Conservation (phyloP, 2,797 vertebrate genomes). For the Gambusia yucatana region DNA sequence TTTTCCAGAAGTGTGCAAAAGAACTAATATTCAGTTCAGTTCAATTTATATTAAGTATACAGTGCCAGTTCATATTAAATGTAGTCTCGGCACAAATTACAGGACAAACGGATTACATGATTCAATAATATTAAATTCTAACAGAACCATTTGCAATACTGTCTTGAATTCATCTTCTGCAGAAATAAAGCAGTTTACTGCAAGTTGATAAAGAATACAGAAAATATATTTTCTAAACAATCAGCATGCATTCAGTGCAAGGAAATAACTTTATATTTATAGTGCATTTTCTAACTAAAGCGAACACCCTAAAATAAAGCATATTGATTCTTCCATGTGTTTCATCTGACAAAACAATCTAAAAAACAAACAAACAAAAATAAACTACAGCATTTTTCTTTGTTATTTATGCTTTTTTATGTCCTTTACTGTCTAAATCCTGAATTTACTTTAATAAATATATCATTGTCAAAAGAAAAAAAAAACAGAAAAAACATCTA, state of each 20-base stretch:
- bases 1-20: slow-evolving; percentile 13
- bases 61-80: not conserved
- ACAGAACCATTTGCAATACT: not conserved
- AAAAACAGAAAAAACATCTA: not conserved
- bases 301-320: not conserved
- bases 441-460: not conserved
- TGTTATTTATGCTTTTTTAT: not conserved
- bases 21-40: slow-evolving; percentile 6
- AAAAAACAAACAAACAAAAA: not conserved
- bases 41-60: not conserved
- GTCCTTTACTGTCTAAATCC: not conserved
- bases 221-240: not conserved
- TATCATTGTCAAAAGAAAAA: not conserved
- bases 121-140: not conserved
- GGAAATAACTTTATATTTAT: not conserved
- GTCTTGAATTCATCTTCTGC: not conserved
- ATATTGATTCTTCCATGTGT: not conserved
- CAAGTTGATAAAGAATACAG: not conserved
- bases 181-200: not conserved
- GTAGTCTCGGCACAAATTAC: not conserved
- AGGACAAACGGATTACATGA: not conserved
- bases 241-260: not conserved
- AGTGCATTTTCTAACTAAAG: not conserved
- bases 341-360: not conserved
- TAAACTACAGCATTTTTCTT: not conserved